These are phyloP conservation scores for Plagiodera versicolora DNA, from an alignment of 2,888 invertebrate genomes.

Conservation along the genomic window DNA sequence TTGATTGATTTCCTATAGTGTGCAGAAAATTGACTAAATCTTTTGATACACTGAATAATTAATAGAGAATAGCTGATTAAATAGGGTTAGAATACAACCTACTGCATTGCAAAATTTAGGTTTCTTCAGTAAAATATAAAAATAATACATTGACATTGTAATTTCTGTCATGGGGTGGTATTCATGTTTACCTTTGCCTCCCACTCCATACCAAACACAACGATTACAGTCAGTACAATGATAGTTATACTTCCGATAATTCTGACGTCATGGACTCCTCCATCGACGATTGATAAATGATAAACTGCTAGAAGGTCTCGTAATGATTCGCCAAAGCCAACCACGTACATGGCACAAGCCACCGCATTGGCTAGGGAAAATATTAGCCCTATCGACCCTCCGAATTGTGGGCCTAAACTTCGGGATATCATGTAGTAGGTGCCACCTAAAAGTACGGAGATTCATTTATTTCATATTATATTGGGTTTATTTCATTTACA, in stretches of 20 bases:
- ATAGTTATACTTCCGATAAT: constrained; percentile 86
- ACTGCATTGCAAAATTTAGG: no score
- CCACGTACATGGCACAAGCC: constrained; percentile 95
- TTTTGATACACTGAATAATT: no score
- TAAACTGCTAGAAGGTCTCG: constrained; percentile 66
- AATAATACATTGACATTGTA: not conserved
- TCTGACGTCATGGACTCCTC: constrained; percentile 70
- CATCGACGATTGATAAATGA: constrained; percentile 65
- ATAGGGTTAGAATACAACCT: no score
- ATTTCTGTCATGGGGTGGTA: not conserved
- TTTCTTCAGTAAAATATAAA: not conserved
- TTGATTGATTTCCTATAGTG: no score
- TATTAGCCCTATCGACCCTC: constrained; percentile 92
- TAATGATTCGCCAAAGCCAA: constrained; percentile 95
- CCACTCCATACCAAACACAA: constrained; percentile 96
- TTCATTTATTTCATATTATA: no score
- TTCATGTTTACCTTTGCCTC: constrained; percentile 75
- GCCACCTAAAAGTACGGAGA: constrained; percentile 68
- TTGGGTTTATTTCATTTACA: no score
- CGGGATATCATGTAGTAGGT: constrained; percentile 99
- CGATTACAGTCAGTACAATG: constrained; percentile 79
- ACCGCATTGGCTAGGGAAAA: constrained; percentile 97
- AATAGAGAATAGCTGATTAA: no score
- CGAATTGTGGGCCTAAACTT: constrained; percentile 95
- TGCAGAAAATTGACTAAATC: no score